Base-by-base conservation (phyloP, 2,113 vertebrate genomes). In the Apodemus speciosus region DNA sequence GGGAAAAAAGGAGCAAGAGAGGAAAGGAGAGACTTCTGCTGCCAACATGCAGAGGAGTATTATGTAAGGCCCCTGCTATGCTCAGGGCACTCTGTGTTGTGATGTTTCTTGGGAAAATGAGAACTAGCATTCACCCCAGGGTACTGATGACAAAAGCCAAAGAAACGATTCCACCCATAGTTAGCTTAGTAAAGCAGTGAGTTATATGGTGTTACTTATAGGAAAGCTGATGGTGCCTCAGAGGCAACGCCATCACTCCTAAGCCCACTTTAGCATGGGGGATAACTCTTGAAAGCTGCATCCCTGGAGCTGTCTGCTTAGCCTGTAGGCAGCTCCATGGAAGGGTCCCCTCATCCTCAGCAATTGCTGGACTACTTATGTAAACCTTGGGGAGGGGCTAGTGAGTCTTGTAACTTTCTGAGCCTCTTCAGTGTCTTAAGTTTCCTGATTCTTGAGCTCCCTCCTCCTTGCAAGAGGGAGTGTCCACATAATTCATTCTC, bases 11-110 rank as follows among this genome's bases (percentile, higher is more conserved):
- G 20, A 7, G n/a, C 4, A 3, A 40, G 25, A 49, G 32, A 38
- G 49, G 43, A 43, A 69, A 16, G 46, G 30, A 40, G 80, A 95
- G 77, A 27, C 8, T 56, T 75, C 60, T 64, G 16, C 64, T 1
- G 49, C 13, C 53, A 49, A 49, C 86, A 98, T 97, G 97, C 97
- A 98, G 95, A 95, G 96, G 53, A 97, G 92, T n/a, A 97, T 98
- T 89, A 97, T 91, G 97, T 98, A 93, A 97, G 97, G 3, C 3
- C 49, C 11, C 32, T 7, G 6, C 38, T 0, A 0, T 9, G 1
- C 21, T 0, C 51, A 27, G 60, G 69, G 38, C 85, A 60, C 53
- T 46, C 27, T 75, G 43, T 35, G 27, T 32, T 68, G 62, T n/a
- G 32, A 51, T 25, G 23, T 51, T 84, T 84, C 40, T 32, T 49